Evolutionary conservation across 2,888 invertebrate species (phyloP), one percentile per base, ranked within the genome.

Genomic region (Chymomyza fuscimana): DNA sequence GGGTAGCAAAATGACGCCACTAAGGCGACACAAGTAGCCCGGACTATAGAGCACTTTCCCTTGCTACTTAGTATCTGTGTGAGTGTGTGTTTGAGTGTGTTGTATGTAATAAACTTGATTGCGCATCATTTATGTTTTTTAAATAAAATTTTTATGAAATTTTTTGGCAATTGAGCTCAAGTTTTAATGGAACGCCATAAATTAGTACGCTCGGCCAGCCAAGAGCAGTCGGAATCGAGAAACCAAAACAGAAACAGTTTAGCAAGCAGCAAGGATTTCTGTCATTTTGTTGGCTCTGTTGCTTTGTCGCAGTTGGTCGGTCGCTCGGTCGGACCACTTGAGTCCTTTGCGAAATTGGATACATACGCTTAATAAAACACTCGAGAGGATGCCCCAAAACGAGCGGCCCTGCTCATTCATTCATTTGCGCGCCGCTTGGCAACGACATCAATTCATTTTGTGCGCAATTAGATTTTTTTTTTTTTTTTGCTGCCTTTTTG

Each of bases 391-490:
- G 65, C 61, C 59, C 65, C 25, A 10, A 58, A 63, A 58, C 40
- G n/a, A 63, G 60, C 40, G n/a, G 69, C 69, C 65, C 16, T 65
- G 58, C 61, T 60, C 74, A 77, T 71, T 74, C 78, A 78, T 81
- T 87, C 80, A 79, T 86, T 79, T 84, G 76, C 76, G 51, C 54
- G 62, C 61, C 74, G 78, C 85, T 85, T 88, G 85, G 85, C 85
- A 88, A 88, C 88, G 87, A 83, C 85, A 86, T 88, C 85, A 88
- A 86, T 88, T 85, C 82, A 88, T 84, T 85, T 85, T 82, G 87
- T 79, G 74, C 72, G 79, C 85, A 85, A 85, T 88, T 85, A 84
- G 82, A 82, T 82, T 84, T 79, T 84, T 73, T 82, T 82, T 65
- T 76, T 74, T 25, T 16, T n/a, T 5, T 9, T 50, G 7, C 16